A percentile compares a stretch with the other conserved stretches of the same genome.
Evolutionary conservation across 30 jellyfish, hydroid and myxozoan genomes (phyloP).

Genomic region (Chrysaora quinquecirrha): DNA sequence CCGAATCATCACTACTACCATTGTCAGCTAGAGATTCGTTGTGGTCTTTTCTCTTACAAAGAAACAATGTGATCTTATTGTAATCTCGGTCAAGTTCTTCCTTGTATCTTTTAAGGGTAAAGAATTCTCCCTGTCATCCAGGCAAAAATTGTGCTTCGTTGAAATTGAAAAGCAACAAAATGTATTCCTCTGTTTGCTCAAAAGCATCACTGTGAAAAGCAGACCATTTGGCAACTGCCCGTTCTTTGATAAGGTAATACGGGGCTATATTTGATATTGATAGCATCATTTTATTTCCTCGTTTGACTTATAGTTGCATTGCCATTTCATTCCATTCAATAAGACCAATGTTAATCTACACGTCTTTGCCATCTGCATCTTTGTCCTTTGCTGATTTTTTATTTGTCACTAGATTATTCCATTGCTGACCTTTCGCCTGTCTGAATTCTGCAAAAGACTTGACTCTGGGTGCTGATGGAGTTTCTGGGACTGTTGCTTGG

Average conservation of each 20-base stretch:
- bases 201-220: neutral
- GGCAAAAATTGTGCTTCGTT: constrained; percentile 3
- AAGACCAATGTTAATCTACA: neutral
- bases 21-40: neutral
- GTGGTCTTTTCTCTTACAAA: neutral
- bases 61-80: neutral
- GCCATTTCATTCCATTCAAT: neutral
- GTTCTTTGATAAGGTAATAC: neutral
- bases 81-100: neutral
- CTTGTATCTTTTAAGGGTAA: neutral
- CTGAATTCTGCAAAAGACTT: neutral
- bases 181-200: neutral
- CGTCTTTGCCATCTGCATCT: neutral
- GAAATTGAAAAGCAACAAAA: neutral
- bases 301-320: neutral
- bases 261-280: neutral
- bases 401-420: neutral
- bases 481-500: neutral
- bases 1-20: neutral
- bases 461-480: neutral
- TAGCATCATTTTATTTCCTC: neutral
- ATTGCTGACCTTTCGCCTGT: neutral
- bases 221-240: neutral
- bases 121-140: neutral
- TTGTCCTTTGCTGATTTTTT: neutral